A percentile compares a stretch with the other conserved stretches of the same genome.
These are phyloP conservation scores for Agrochola litura DNA, from an alignment of 2,888 invertebrate genomes.

Conservation along the genomic window DNA sequence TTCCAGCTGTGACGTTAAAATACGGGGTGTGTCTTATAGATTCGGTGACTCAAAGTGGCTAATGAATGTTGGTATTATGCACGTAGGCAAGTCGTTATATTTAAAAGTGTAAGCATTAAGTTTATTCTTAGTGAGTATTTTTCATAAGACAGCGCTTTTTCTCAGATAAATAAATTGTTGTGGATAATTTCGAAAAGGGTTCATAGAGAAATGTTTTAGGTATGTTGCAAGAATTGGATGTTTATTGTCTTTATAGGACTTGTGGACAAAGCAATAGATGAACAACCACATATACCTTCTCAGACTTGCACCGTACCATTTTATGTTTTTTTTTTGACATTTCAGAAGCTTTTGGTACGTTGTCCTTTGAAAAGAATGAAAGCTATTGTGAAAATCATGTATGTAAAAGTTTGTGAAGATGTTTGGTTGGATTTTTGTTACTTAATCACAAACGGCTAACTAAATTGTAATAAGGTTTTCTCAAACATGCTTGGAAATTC, in stretches of 20 bases:
- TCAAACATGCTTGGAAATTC: too few species aligned
- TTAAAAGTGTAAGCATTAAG: neutral
- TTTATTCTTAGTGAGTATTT: neutral
- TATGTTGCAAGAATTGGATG: neutral
- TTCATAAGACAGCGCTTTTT: neutral
- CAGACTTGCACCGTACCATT: too few species aligned
- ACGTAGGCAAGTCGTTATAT: neutral
- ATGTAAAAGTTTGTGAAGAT: too few species aligned
- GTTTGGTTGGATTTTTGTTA: too few species aligned
- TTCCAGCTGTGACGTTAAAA: constrained; percentile 38
- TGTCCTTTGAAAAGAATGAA: too few species aligned
- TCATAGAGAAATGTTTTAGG: neutral
- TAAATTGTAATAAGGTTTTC: too few species aligned
- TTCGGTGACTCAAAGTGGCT: constrained; percentile 6
- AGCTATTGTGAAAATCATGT: too few species aligned
- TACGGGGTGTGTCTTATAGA: constrained; percentile 21
- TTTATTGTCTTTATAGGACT: neutral
- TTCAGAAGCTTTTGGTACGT: too few species aligned
- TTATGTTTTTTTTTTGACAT: too few species aligned
- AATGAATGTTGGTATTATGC: neutral
- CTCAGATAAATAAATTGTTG: neutral
- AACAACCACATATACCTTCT: too few species aligned
- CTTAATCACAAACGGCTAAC: too few species aligned
- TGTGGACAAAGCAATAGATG: too few species aligned
- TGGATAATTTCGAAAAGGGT: neutral